phyloP scores from a whole-genome alignment of 2,797 vertebrate species.

The Gymnoscopelus microlampas region DNA sequence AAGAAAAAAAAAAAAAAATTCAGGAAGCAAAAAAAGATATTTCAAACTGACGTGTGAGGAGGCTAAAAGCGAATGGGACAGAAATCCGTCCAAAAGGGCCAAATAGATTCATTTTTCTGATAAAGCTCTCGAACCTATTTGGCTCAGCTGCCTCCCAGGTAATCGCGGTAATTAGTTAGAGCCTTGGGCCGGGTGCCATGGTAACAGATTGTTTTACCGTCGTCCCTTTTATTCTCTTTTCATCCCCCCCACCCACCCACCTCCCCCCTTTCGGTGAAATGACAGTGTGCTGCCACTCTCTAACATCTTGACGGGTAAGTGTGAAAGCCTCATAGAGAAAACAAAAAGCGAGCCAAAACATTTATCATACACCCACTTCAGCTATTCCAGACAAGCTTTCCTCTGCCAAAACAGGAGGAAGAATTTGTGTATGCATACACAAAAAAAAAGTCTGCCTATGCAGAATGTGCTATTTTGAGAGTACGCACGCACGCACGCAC shows the following conservation, averaged over 20 bases:
- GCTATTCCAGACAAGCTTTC: conserved; percentile 16
- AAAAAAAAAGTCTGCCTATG: conserved; percentile 8
- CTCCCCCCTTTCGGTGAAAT: conserved; percentile 8
- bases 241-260: no score
- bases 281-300: conserved; percentile 19
- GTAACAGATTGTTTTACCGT: conserved; percentile 44
- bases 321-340: conserved; percentile 35
- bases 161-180: conserved; percentile 52
- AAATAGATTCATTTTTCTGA: conserved; percentile 56
- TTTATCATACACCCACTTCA: conserved; percentile 21
- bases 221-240: conserved; percentile 10
- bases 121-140: conserved; percentile 25
- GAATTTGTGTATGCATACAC: background rate
- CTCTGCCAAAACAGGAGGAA: conserved; percentile 10
- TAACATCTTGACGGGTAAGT: conserved; percentile 9
- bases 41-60: conserved; percentile 25
- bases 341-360: conserved; percentile 20
- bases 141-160: conserved; percentile 43
- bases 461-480: conserved; percentile 8
- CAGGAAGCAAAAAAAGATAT: conserved; percentile 21
- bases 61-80: conserved; percentile 31
- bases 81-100: conserved; percentile 42
- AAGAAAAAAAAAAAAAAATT: conserved; percentile 1
- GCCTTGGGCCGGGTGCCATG: conserved; percentile 28
- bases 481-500: no score